Conservation (phyloP, 2,888 invertebrate species). For the Perizoma flavofasciatum region DNA sequence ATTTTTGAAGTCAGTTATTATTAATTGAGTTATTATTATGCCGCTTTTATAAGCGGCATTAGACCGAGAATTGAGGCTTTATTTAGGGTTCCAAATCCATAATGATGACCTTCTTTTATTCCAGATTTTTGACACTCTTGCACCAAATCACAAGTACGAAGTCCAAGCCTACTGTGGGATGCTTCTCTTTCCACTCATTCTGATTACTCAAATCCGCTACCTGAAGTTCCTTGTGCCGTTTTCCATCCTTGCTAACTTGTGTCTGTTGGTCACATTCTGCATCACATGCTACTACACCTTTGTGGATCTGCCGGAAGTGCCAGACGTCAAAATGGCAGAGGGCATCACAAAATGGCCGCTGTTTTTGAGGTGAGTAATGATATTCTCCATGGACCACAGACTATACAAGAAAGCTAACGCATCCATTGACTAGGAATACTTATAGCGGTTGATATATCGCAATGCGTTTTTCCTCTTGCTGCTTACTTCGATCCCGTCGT, state of each 20-base stretch:
- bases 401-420: no score
- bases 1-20: no score
- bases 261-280: constrained; percentile 89
- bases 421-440: no score
- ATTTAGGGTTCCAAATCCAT: no score
- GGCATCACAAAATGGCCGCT: constrained; percentile 87
- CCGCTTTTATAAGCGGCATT: no score
- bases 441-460: no score
- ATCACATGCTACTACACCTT: constrained; percentile 94
- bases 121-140: constrained; percentile 79
- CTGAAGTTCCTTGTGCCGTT: constrained; percentile 94
- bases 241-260: constrained; percentile 93
- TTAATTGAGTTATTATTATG: no score
- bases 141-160: constrained; percentile 67
- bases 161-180: constrained; percentile 86
- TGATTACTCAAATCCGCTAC: constrained; percentile 87
- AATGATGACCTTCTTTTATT: constrained; percentile 43
- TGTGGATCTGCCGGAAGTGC: constrained; percentile 61
- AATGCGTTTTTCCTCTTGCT: no score
- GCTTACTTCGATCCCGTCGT: no score
- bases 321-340: constrained; percentile 64
- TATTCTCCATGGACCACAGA: no score
- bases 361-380: constrained; percentile 86
- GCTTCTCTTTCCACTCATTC: constrained; percentile 86
- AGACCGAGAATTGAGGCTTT: no score